Evolutionary conservation across 2,113 vertebrate genomes (phyloP).

Genomic region (Microcebus tavaratra): DNA sequence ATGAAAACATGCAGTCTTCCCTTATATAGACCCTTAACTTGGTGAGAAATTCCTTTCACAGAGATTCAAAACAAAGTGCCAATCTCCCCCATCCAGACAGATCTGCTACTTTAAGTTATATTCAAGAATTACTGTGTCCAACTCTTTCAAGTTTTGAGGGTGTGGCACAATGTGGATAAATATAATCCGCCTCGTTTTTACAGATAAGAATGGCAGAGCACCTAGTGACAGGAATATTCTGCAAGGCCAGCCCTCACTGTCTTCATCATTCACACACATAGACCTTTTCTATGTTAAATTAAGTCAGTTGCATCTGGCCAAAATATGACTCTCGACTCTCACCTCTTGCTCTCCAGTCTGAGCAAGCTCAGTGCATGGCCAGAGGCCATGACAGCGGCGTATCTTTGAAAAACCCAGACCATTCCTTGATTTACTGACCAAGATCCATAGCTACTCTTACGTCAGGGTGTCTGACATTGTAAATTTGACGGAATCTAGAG

Average conservation of each 20-base stretch:
- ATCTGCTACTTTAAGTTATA: not conserved
- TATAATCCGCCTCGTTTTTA: accelerated
- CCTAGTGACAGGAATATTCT: not conserved
- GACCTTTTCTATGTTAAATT: not conserved
- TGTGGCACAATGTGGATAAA: accelerated
- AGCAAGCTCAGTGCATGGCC: not conserved
- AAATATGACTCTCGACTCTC: not conserved
- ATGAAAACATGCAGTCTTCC: not conserved
- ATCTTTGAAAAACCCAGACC: not conserved
- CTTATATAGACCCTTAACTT: not conserved
- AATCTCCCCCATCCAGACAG: not conserved
- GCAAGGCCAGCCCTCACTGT: not conserved
- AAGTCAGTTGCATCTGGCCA: not conserved
- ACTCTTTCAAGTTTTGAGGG: not conserved
- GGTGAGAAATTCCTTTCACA: constrained; percentile 8
- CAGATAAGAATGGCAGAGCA: not conserved
- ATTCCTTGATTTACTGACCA: constrained; percentile 61
- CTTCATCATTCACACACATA: not conserved
- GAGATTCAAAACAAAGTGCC: not conserved
- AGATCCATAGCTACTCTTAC: not conserved
- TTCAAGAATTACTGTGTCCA: not conserved
- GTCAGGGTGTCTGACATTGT: not conserved
- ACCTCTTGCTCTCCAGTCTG: not conserved
- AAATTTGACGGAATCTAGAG: constrained; percentile 45
- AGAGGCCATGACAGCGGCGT: not conserved